Conservation (phyloP, 2,113 vertebrate genomes). For the Cyanoramphus novaezelandiae region DNA sequence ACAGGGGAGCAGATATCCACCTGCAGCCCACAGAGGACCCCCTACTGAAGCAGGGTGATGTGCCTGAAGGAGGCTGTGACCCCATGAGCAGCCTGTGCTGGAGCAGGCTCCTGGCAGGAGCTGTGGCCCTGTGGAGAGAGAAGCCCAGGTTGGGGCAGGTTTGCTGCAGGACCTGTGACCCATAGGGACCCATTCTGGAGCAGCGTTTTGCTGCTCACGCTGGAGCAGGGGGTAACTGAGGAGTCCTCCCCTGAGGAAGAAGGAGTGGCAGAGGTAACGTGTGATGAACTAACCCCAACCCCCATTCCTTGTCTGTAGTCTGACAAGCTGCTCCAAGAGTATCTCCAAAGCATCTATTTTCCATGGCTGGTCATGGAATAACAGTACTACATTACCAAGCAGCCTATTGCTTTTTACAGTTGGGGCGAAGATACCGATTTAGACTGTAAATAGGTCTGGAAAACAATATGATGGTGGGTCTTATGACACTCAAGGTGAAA, state of each 20-base stretch:
- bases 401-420: not conserved
- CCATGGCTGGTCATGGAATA: not conserved
- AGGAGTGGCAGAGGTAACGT: not conserved
- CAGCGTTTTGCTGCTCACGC: not conserved
- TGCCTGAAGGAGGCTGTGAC: not conserved
- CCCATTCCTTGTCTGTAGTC: not conserved
- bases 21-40: not conserved
- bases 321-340: not conserved
- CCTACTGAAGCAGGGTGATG: not conserved
- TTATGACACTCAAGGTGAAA: not conserved
- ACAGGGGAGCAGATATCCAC: not conserved
- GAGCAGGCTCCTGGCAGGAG: not conserved
- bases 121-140: not conserved
- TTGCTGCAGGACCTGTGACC: not conserved
- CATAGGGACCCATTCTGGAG: not conserved
- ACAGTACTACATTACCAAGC: not conserved
- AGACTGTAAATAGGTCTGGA: not conserved
- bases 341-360: not conserved
- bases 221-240: not conserved
- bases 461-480: not conserved
- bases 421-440: not conserved
- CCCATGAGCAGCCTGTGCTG: not conserved
- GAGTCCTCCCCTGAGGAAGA: not conserved
- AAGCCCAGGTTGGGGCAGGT: not conserved
- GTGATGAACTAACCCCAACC: not conserved